Percentiles rank a stretch among this genome's conserved stretches.
These are phyloP conservation scores for Bradynema listronoti DNA, from an alignment of 1,140 invertebrate species.

Conservation along the genomic window DNA sequence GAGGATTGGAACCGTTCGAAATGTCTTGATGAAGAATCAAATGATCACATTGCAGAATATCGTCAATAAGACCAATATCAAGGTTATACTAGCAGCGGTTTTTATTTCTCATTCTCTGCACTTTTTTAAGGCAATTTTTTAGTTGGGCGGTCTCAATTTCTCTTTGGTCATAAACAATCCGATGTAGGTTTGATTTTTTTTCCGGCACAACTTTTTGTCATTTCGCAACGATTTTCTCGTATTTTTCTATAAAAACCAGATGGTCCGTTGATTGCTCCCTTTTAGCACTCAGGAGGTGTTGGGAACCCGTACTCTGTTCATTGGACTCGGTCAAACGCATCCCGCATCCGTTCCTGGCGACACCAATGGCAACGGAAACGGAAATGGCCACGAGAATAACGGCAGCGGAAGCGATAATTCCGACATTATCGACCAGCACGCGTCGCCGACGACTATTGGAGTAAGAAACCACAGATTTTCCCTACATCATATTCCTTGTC, in stretches of 20 bases:
- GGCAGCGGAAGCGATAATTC: neutral
- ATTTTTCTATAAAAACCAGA: too few relatives aligned
- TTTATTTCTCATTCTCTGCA: slow-evolving; percentile 1
- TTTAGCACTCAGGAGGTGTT: neutral
- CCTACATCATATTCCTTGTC: neutral
- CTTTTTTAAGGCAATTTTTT: slow-evolving; percentile 7
- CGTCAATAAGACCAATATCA: slow-evolving; percentile 34
- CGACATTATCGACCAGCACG: neutral
- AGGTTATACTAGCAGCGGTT: slow-evolving; percentile 2
- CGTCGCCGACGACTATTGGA: neutral
- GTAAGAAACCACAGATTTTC: neutral
- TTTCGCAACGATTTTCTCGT: too few relatives aligned
- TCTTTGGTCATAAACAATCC: neutral
- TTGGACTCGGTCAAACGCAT: slow-evolving; percentile 21
- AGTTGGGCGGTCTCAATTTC: slow-evolving; percentile 28
- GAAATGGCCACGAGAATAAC: slow-evolving; percentile 1
- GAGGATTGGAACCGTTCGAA: slow-evolving; percentile 19
- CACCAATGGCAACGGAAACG: neutral
- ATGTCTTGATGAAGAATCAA: slow-evolving; percentile 15
- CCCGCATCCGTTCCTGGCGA: slow-evolving; percentile 8
- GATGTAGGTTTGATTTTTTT: neutral
- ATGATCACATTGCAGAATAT: slow-evolving; percentile 33
- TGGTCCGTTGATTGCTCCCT: too few relatives aligned
- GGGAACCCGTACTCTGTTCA: slow-evolving; percentile 7
- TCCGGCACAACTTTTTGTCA: too few relatives aligned